These are phyloP conservation scores for Microtus pennsylvanicus DNA, from an alignment of 2,113 vertebrate genomes.

Conservation along the genomic window DNA sequence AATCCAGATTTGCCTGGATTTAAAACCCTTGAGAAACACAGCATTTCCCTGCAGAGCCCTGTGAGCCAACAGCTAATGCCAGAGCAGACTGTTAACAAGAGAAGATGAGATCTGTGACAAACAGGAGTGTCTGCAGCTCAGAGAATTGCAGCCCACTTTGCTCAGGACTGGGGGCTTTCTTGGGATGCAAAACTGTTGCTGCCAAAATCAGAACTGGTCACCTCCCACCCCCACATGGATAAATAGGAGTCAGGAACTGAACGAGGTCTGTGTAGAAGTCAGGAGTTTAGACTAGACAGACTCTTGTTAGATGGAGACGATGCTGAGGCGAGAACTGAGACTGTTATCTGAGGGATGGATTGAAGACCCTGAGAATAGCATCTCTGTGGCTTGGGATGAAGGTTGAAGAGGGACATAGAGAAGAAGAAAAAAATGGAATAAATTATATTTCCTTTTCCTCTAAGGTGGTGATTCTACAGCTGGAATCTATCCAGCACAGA, in stretches of 20 bases:
- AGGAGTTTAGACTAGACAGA: neutral
- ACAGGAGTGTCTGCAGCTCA: neutral
- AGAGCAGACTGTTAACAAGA: neutral
- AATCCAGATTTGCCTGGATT: neutral
- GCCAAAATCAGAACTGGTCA: neutral
- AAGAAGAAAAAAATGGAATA: constrained; percentile 1
- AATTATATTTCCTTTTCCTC: neutral
- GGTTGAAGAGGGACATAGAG: neutral
- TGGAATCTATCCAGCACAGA: constrained; percentile 14
- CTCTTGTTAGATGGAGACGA: neutral
- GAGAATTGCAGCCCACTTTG: neutral
- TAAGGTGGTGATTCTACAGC: neutral
- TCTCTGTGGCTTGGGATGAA: neutral
- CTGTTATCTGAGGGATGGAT: neutral
- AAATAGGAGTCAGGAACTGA: neutral
- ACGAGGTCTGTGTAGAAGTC: neutral
- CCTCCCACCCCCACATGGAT: neutral
- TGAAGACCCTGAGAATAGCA: neutral
- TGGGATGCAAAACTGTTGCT: neutral
- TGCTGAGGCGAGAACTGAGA: neutral
- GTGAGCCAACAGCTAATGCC: neutral
- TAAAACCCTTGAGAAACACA: neutral
- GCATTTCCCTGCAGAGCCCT: neutral
- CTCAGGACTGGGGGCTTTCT: neutral
- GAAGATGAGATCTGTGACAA: neutral